phyloP scores from a whole-genome alignment of 2,113 vertebrate species.

The Sclerurus mexicanus region DNA sequence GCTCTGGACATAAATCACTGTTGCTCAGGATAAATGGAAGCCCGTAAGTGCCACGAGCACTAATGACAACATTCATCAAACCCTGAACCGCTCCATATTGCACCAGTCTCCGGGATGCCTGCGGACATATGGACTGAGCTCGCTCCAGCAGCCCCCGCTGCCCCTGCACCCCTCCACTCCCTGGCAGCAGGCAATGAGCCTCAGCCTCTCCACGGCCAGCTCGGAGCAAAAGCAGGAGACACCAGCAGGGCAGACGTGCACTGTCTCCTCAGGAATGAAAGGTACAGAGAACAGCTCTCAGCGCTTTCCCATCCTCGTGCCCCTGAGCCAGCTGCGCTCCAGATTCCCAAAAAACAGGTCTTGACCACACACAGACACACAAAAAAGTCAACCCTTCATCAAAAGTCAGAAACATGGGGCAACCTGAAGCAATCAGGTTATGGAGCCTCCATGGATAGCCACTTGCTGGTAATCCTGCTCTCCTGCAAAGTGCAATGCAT shows the following conservation, averaged over 20 bases:
- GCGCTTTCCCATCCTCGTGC: background rate
- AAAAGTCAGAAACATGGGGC: fast-evolving
- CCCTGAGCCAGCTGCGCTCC: background rate
- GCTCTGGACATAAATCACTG: conserved; percentile 66
- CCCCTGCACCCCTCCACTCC: background rate
- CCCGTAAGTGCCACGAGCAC: conserved; percentile 62
- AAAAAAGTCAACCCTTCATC: too few species aligned
- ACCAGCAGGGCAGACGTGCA: fast-evolving
- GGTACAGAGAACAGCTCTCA: background rate
- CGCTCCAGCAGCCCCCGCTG: conserved; percentile 30
- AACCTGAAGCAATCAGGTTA: background rate
- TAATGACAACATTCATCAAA: conserved; percentile 77
- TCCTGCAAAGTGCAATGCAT: background rate
- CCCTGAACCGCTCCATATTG: conserved; percentile 61
- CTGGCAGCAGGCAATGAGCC: background rate
- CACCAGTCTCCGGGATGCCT: conserved; percentile 14
- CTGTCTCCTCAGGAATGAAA: background rate
- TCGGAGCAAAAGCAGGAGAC: fast-evolving
- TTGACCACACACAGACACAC: too few species aligned
- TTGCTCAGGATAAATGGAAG: conserved; percentile 67
- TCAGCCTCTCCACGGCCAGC: background rate
- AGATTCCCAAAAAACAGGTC: background rate
- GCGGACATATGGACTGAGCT: conserved; percentile 43
- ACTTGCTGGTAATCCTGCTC: background rate
- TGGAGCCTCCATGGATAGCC: fast-evolving